phyloP scores from a whole-genome alignment of 2,888 invertebrate genomes.

The Gnatocerus cornutus region DNA sequence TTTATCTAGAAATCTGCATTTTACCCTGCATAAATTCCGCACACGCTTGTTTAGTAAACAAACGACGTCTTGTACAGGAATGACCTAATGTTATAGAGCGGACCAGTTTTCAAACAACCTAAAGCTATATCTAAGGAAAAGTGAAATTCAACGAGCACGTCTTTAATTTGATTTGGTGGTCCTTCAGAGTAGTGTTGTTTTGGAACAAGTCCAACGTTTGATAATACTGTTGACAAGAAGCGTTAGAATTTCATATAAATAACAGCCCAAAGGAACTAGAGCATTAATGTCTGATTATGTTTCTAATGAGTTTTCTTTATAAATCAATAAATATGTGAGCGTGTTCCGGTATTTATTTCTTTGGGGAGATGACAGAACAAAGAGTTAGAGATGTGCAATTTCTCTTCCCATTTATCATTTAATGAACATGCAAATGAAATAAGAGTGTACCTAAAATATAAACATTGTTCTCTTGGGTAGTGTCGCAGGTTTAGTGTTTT shows the following conservation, averaged over 20 bases:
- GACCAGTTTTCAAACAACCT: conserved; percentile 26
- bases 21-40: conserved; percentile 25
- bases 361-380: conserved; percentile 2
- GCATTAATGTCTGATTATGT: conserved; percentile 12
- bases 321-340: conserved; percentile 30
- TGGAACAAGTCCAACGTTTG: conserved; percentile 23
- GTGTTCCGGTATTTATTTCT: conserved; percentile 9
- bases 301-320: conserved; percentile 28
- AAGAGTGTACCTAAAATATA: conserved; percentile 27
- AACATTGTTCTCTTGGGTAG: conserved; percentile 26
- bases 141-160: conserved; percentile 27
- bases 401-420: conserved; percentile 24
- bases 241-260: neutral
- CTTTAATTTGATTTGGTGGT: conserved; percentile 36
- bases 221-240: conserved; percentile 16
- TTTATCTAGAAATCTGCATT: conserved; percentile 37
- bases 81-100: conserved; percentile 30
- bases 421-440: conserved; percentile 29
- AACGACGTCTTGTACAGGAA: conserved; percentile 15
- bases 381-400: conserved; percentile 3
- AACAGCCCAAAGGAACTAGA: too few species aligned
- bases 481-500: conserved; percentile 26
- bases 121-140: conserved; percentile 18
- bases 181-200: conserved; percentile 23
- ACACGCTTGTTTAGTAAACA: conserved; percentile 39